Evolutionary conservation across 2,888 invertebrate species (phyloP), one percentile per base, ranked within the genome.

Genomic region (Hydroisotoma schaefferi): DNA sequence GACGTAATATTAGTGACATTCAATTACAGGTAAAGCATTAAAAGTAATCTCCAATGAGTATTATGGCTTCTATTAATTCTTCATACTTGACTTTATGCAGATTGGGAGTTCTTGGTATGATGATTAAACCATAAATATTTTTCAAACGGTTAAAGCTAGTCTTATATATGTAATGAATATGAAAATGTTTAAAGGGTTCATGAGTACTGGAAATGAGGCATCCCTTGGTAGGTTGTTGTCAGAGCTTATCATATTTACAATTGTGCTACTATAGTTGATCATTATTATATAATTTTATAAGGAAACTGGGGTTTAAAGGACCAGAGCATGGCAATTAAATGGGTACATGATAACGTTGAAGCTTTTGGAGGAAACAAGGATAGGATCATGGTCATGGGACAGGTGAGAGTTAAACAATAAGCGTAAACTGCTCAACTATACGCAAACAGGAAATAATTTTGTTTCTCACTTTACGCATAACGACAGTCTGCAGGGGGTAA

Each of bases 1-100:
- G 47, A 63, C 38, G 38, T 66, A 2, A 48, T 66, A 25, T 27
- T 62, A 4, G 65, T 65, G 15, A 62, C 65, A 1, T 33, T 62
- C 12, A 59, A 59, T 33, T 65, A 65, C 29, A 33, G 65, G 22
- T 53, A 40, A 40, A 33, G 6, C n/a, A n/a, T n/a, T n/a, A n/a
- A n/a, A n/a, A 33, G 15, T 33, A 33, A 33, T 33, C 29, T 28
- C 18, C 51, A n/a, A 33, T 10, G 33, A 33, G 8, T 10, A 33
- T 15, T 10, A 33, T 10, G 6, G 33, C 6, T 10, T 10, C 15
- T 10, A 10, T 15, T 33, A 33, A 33, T 6, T 33, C 15, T 6
- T 33, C 6, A 33, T 10, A 6, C 33, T 40, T 40, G 5, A 18
- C n/a, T 18, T 8, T 18, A 18, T 5, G 4, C 40, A 40, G 40